These are phyloP conservation scores for Drosophila triauraria DNA, from an alignment of 1,140 invertebrate species.

Conservation along the genomic window DNA sequence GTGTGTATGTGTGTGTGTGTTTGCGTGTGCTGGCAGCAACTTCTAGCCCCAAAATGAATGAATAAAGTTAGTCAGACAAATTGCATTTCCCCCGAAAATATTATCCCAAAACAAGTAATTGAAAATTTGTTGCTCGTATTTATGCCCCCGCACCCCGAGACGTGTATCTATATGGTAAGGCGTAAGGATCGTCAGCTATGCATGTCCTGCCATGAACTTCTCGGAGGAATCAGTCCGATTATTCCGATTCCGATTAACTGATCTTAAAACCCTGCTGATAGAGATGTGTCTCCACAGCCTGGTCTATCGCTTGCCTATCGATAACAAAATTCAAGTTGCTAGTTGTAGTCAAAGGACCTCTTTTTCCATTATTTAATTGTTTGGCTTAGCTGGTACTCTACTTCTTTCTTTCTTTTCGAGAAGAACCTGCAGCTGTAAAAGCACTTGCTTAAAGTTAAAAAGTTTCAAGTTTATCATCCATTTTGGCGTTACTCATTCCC, in stretches of 20 bases:
- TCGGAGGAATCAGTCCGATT: no score
- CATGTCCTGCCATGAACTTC: not conserved
- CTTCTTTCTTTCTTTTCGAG: not conserved
- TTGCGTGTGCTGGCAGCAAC: conserved; percentile 49
- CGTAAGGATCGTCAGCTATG: not conserved
- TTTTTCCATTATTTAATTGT: not conserved
- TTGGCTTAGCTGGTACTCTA: not conserved
- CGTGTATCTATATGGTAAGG: no score
- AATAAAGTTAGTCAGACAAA: conserved; percentile 81
- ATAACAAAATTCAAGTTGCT: not conserved
- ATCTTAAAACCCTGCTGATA: not conserved
- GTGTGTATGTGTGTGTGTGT: conserved; percentile 22
- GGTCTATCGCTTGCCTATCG: not conserved
- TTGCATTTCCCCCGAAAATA: conserved; percentile 79
- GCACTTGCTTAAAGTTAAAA: conserved; percentile 20
- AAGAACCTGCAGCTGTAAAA: conserved; percentile 18
- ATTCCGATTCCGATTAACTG: not conserved
- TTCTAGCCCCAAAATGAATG: conserved; percentile 74
- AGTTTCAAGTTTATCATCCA: conserved; percentile 27
- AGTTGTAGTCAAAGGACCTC: not conserved
- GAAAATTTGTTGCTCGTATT: conserved; percentile 77
- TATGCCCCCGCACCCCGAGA: conserved; percentile 36
- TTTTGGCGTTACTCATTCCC: conserved; percentile 18
- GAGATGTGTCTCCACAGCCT: not conserved
- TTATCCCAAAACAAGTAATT: conserved; percentile 81